Evolutionary conservation across 2,113 vertebrate genomes (phyloP).

Genomic region (Lepus europaeus): DNA sequence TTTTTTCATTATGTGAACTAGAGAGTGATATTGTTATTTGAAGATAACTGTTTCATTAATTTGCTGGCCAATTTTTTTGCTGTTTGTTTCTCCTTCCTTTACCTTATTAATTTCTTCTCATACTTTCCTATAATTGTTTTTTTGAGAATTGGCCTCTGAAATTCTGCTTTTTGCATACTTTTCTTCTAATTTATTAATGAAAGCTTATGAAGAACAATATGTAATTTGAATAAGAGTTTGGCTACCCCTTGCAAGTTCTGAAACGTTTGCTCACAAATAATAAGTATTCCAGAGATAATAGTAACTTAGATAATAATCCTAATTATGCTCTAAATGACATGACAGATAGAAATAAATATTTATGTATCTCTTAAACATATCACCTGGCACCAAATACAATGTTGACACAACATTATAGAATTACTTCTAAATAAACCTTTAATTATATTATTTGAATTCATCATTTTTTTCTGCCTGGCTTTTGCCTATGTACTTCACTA

Average conservation of each 20-base stretch:
- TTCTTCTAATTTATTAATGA: background rate
- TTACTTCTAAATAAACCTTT: background rate
- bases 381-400: background rate
- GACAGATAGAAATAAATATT: background rate
- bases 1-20: background rate
- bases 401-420: background rate
- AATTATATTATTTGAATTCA: background rate
- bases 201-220: background rate
- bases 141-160: background rate
- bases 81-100: background rate
- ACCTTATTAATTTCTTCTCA: background rate
- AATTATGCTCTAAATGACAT: background rate
- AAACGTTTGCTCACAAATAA: background rate
- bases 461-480: background rate
- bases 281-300: background rate
- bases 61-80: background rate
- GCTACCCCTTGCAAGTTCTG: background rate
- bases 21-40: background rate
- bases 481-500: background rate
- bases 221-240: background rate
- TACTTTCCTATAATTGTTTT: background rate
- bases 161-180: background rate
- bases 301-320: background rate
- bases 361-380: background rate
- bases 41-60: background rate